phyloP scores from a whole-genome alignment of 2,888 invertebrate genomes.

The Exephanes ischioxanthus region DNA sequence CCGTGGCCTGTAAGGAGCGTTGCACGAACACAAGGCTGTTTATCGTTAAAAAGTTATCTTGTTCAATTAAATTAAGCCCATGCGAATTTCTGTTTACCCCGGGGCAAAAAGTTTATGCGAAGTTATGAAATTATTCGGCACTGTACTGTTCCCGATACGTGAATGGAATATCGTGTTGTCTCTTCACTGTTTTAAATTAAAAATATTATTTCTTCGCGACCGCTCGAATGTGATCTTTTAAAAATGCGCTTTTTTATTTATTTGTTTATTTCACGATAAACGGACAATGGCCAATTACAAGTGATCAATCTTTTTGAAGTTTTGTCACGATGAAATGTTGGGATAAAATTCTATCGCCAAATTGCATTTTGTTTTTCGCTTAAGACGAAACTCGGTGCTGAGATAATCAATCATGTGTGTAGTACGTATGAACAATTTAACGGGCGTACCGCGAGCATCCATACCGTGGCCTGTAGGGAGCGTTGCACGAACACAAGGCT shows the following conservation, averaged over 20 bases:
- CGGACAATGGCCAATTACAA: no score
- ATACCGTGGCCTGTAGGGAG: background rate
- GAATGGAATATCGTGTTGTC: background rate
- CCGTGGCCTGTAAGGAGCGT: background rate
- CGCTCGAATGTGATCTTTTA: background rate
- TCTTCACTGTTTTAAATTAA: background rate
- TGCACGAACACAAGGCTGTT: background rate
- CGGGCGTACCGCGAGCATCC: background rate
- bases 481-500: background rate
- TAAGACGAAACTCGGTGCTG: slow-evolving; percentile 7
- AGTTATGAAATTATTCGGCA: background rate
- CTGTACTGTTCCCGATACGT: background rate
- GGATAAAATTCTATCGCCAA: no score
- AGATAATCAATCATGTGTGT: slow-evolving; percentile 63
- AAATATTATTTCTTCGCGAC: background rate
- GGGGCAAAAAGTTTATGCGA: background rate
- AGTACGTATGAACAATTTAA: slow-evolving; percentile 30
- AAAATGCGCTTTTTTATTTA: background rate
- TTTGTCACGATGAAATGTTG: no score
- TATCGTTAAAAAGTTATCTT: slow-evolving; percentile 7
- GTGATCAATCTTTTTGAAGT: no score
- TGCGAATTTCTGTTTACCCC: slow-evolving; percentile 8
- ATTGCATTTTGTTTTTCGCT: no score
- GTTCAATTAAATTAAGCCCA: slow-evolving; percentile 3
- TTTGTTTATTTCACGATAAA: no score